phyloP scores from a whole-genome alignment of 1,140 invertebrate species.

The Drosophila suzukii region DNA sequence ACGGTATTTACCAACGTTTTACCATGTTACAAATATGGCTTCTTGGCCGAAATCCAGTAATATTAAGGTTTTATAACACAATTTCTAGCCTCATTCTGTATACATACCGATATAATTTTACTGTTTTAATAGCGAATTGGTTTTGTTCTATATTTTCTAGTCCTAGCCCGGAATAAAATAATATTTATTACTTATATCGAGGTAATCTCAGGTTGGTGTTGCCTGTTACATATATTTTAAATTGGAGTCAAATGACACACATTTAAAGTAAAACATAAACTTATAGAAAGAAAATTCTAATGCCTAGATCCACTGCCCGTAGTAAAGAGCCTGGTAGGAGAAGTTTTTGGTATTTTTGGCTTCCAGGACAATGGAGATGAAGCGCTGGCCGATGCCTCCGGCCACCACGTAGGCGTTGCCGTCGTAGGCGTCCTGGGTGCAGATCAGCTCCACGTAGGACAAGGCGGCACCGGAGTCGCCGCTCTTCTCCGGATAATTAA shows the following conservation, averaged over 20 bases:
- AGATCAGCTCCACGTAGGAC: conserved; percentile 71
- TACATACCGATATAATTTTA: no score
- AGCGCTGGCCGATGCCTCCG: conserved; percentile 77
- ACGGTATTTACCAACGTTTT: no score
- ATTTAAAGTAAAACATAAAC: background rate
- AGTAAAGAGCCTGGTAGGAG: conserved; percentile 68
- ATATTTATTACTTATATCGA: background rate
- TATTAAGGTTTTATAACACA: no score
- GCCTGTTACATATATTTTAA: background rate
- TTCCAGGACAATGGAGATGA: conserved; percentile 76
- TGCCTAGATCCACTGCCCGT: conserved; percentile 41
- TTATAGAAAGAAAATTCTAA: background rate
- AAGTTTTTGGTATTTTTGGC: conserved; percentile 66
- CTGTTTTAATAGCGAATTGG: no score
- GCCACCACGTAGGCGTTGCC: conserved; percentile 76
- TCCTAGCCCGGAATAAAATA: background rate
- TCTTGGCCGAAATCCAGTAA: no score
- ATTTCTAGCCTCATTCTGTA: no score
- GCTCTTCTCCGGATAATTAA: conserved; percentile 72
- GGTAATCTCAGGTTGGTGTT: background rate
- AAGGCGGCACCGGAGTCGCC: conserved; percentile 55
- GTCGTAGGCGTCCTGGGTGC: conserved; percentile 64
- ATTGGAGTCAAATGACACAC: conserved; percentile 1
- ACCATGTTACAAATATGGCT: no score
- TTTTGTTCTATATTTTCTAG: background rate